These are phyloP conservation scores for Drosophila setifemur DNA, from an alignment of 1,140 invertebrate species.

Conservation along the genomic window DNA sequence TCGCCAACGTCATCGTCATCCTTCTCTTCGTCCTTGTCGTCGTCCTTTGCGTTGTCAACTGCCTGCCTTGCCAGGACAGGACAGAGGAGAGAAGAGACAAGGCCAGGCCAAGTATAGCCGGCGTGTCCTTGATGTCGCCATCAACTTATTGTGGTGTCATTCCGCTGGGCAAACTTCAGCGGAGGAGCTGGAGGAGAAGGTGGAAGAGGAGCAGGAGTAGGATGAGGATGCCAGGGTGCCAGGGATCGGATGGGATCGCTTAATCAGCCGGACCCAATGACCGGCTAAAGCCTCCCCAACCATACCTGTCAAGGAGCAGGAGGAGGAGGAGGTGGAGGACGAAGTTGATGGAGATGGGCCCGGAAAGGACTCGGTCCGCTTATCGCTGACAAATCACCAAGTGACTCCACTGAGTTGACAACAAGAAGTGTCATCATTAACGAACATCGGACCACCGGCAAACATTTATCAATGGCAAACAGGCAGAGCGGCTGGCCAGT, in stretches of 20 bases:
- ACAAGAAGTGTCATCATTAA: conserved; percentile 76
- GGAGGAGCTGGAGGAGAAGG: no score
- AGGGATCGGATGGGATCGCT: conserved; percentile 15
- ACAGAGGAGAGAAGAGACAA: no score
- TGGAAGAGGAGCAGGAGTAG: no score
- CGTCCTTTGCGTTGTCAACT: neutral
- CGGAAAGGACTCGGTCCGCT: conserved; percentile 3
- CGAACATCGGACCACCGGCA: conserved; percentile 46
- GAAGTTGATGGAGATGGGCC: no score
- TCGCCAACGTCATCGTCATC: neutral
- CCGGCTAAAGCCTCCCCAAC: neutral
- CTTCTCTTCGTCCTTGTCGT: neutral
- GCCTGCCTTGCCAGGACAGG: no score
- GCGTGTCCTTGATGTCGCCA: conserved; percentile 8
- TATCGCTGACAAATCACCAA: conserved; percentile 72
- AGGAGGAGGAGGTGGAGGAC: no score
- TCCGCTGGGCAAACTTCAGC: neutral
- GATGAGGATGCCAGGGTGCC: no score
- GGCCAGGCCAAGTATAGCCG: no score
- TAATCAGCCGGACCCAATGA: conserved; percentile 40
- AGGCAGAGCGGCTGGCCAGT: neutral
- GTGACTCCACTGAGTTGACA: conserved; percentile 56
- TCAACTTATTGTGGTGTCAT: conserved; percentile 32
- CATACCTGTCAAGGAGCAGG: conserved; percentile 48
- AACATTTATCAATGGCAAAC: conserved; percentile 68